Conservation (phyloP, 2,113 vertebrate genomes). For the Microcebus tavaratra region DNA sequence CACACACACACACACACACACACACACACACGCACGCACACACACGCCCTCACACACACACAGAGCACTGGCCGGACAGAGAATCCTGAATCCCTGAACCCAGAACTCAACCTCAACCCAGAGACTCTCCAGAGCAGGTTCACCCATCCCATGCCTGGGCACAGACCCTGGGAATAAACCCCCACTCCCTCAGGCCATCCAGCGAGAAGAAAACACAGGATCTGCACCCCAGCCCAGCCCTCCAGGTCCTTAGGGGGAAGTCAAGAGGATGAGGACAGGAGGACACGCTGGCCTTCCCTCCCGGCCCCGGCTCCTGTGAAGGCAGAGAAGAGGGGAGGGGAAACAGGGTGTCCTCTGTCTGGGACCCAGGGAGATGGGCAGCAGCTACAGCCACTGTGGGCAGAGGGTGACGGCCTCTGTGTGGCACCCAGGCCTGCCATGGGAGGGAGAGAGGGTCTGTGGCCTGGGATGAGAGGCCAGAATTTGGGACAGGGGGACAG, state of each 20-base stretch:
- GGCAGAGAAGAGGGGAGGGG: neutral
- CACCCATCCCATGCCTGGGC: neutral
- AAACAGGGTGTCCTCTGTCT: neutral
- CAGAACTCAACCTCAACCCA: neutral
- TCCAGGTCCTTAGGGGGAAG: neutral
- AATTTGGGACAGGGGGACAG: neutral
- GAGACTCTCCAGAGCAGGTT: neutral
- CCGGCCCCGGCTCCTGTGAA: neutral
- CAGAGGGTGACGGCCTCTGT: neutral
- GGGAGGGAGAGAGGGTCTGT: neutral
- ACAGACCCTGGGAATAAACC: neutral
- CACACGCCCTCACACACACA: neutral
- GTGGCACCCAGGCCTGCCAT: neutral
- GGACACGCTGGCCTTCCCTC: neutral
- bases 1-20: no score
- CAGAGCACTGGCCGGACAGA: neutral
- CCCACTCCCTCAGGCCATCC: neutral
- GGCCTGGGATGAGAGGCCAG: neutral
- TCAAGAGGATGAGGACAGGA: neutral
- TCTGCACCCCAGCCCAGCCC: neutral
- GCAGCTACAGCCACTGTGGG: neutral
- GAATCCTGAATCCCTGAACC: neutral
- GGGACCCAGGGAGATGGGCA: neutral
- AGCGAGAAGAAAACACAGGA: neutral
- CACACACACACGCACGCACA: neutral